A percentile compares a stretch with the other conserved stretches of the same genome.
Evolutionary conservation across 2,113 vertebrate species (phyloP).

Genomic region (Poeciliopsis occidentalis): DNA sequence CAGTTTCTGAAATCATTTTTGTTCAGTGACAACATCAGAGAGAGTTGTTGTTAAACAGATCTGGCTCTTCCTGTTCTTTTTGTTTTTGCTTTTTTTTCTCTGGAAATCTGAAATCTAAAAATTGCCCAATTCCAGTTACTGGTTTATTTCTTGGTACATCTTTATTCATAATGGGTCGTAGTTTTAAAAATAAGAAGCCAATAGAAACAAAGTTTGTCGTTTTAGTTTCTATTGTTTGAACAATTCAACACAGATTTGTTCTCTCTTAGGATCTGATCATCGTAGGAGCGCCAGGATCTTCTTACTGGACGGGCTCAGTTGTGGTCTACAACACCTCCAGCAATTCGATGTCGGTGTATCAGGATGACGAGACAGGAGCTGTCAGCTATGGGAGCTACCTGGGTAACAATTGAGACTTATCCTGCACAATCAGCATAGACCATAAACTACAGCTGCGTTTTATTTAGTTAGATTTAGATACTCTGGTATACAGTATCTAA

Average conservation of each 20-base stretch:
- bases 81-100: too few species aligned
- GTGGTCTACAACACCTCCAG: slow-evolving; percentile 87
- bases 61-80: too few species aligned
- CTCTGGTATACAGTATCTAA: not conserved
- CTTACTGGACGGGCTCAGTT: slow-evolving; percentile 92
- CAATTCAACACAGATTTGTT: not conserved
- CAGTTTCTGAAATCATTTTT: not conserved
- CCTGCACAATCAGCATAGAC: not conserved
- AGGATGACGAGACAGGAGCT: slow-evolving; percentile 74
- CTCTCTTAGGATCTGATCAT: slow-evolving; percentile 88
- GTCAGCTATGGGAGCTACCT: slow-evolving; percentile 93
- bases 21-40: not conserved
- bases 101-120: too few species aligned
- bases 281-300: slow-evolving; percentile 93
- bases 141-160: too few species aligned
- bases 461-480: not conserved
- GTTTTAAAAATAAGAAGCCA: not conserved
- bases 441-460: not conserved
- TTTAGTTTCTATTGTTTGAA: not conserved
- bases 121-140: too few species aligned
- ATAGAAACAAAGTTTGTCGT: not conserved
- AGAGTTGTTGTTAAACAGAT: not conserved
- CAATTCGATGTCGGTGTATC: slow-evolving; percentile 79
- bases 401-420: slow-evolving; percentile 76
- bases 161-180: too few species aligned